Percentiles rank a stretch among this genome's conserved stretches.
phyloP scores from a whole-genome alignment of 2,113 vertebrate species.

The Gymnocephalus cernua region DNA sequence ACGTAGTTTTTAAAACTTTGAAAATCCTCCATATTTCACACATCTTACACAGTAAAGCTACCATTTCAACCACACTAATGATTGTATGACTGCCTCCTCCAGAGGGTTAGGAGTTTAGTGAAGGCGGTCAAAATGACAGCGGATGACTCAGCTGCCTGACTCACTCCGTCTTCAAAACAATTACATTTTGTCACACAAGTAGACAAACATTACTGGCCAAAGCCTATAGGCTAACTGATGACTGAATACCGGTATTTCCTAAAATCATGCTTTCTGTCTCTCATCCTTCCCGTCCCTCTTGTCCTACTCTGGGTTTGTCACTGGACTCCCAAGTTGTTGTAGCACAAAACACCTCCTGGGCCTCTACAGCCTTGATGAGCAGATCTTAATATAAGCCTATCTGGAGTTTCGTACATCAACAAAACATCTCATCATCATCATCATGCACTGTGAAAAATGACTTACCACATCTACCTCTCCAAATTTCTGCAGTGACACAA shows the following conservation, averaged over 20 bases:
- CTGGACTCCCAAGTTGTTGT: not conserved
- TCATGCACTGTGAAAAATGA: constrained; percentile 1
- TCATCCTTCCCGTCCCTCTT: not conserved
- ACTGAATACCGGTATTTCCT: not conserved
- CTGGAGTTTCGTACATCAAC: constrained; percentile 12
- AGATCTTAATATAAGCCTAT: constrained; percentile 36
- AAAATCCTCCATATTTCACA: not conserved
- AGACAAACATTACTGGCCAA: not conserved
- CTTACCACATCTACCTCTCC: not conserved
- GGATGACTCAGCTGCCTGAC: constrained; percentile 1
- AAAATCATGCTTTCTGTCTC: not conserved
- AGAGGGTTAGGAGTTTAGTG: not conserved
- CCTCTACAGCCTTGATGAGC: constrained; percentile 3
- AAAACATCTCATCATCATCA: not conserved
- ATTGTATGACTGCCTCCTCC: not conserved
- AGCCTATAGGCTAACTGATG: not conserved
- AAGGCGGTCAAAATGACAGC: constrained; percentile 2
- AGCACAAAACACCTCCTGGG: constrained; percentile 11
- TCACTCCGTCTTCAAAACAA: constrained; percentile 13
- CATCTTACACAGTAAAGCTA: not conserved
- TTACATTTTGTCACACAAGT: not conserved
- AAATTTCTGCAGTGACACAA: not conserved
- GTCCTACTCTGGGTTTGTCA: not conserved
- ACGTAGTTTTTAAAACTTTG: not conserved
- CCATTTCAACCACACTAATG: not conserved